Evolutionary conservation across 2,888 invertebrate genomes (phyloP).

Genomic region (Conchocele bisecta): DNA sequence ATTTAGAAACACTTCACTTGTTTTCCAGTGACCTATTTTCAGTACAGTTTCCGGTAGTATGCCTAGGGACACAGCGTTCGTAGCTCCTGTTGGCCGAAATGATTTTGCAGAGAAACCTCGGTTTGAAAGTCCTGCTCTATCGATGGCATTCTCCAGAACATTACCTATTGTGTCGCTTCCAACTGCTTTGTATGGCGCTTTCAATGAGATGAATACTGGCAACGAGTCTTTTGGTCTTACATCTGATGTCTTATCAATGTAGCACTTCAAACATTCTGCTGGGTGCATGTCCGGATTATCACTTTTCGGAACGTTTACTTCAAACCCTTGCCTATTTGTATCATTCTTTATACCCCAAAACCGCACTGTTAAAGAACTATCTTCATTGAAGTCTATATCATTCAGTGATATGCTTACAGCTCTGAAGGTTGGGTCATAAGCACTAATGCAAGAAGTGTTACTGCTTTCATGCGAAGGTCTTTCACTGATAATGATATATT

Average conservation of each 20-base stretch:
- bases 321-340: constrained; percentile 13
- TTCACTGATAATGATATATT: not conserved
- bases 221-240: constrained; percentile 6
- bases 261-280: constrained; percentile 5
- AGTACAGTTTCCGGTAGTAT: constrained; percentile 10
- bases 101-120: constrained; percentile 18
- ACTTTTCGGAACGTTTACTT: constrained; percentile 4
- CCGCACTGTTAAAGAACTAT: constrained; percentile 20
- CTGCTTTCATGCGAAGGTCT: constrained; percentile 7
- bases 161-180: constrained; percentile 12
- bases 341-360: constrained; percentile 38
- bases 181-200: constrained; percentile 13
- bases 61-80: not conserved
- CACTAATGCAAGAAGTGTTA: constrained; percentile 6
- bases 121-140: not conserved
- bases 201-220: constrained; percentile 4
- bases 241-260: constrained; percentile 5
- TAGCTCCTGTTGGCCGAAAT: constrained; percentile 12
- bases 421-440: constrained; percentile 20
- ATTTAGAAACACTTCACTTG: constrained; percentile 10
- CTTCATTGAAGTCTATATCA: constrained; percentile 4
- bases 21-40: constrained; percentile 22
- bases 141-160: constrained; percentile 8
- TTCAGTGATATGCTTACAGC: not conserved
- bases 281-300: constrained; percentile 1